Base-by-base conservation (phyloP, 2,888 invertebrate species). In the Dasypolia templi region DNA sequence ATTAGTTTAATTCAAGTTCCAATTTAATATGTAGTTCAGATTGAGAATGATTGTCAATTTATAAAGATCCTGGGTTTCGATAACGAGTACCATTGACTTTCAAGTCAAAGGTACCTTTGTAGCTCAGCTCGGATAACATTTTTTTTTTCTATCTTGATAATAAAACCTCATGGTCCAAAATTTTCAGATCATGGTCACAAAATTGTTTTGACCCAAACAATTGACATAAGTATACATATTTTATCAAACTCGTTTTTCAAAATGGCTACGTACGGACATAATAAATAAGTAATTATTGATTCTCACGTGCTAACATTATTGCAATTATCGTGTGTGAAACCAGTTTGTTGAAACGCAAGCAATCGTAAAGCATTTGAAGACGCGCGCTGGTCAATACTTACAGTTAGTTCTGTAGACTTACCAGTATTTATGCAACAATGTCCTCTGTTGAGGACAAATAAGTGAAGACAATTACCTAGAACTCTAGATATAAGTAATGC, bases 341-440 rank as follows among this genome's bases (percentile, higher is more conserved):
- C 11, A 63, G 39, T 71, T 58, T 29, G 12, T 44, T 5, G 9
- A 56, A 44, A 39, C 22, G 39, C 19, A 62, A 42, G 11, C 42
- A 59, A 55, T 59, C 49, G 22, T 67, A 58, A 76, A 68, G 14
- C 51, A 51, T 44, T 55, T 14, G 17, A 19, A 67, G 65, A 53
- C 79, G 75, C 29, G 65, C 66, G 32, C 35, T 11, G 42, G 29
- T 29, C 42, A 49, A 46, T 51, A 65, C 11, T 63, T 80, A 62
- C 22, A 49, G 51, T 69, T 66, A 73, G 49, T 68, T 61, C 32
- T 56, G 65, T 62, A 59, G 51, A 68, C 22, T 42, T 32, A 42
- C 63, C 63, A 26, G 66, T 80, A 55, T 29, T 76, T 3, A 61
- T 56, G 51, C 61, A 68, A 74, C 56, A 42, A 53, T 49, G 63